Conservation (phyloP, 2,888 invertebrate genomes). For the Erynnis tages region DNA sequence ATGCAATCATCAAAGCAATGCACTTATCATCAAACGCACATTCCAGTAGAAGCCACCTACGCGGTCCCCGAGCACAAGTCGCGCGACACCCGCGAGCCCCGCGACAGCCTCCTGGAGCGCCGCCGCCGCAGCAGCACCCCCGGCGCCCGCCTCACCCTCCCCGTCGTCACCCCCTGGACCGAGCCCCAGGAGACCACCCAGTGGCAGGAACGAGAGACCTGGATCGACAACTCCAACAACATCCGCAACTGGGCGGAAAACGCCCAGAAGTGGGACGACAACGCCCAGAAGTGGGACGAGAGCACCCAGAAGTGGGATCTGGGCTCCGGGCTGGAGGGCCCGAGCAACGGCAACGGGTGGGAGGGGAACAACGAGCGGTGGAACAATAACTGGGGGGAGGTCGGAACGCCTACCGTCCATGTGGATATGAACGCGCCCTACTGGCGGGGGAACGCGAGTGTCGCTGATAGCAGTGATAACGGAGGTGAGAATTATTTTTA, state of each 20-base stretch:
- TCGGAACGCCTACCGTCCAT: slow-evolving; percentile 69
- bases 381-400: slow-evolving; percentile 68
- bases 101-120: slow-evolving; percentile 65
- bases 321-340: slow-evolving; percentile 43
- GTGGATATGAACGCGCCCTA: slow-evolving; percentile 70
- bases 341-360: slow-evolving; percentile 57
- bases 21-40: no score
- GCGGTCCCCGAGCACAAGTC: slow-evolving; percentile 70
- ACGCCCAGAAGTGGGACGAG: slow-evolving; percentile 47
- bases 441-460: slow-evolving; percentile 70
- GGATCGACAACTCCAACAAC: slow-evolving; percentile 58
- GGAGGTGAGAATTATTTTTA: slow-evolving; percentile 68
- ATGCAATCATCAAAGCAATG: no score
- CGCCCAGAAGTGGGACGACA: slow-evolving; percentile 56
- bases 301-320: slow-evolving; percentile 48
- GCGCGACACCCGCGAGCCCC: slow-evolving; percentile 52
- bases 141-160: slow-evolving; percentile 61
- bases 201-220: slow-evolving; percentile 57
- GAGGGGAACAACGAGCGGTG: slow-evolving; percentile 50
- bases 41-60: slow-evolving; percentile 66
- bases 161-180: slow-evolving; percentile 50
- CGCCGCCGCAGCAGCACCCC: slow-evolving; percentile 68
- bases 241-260: slow-evolving; percentile 66
- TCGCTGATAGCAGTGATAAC: slow-evolving; percentile 75
- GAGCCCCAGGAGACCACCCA: slow-evolving; percentile 44